Percentiles rank a stretch among this genome's conserved stretches.
These are phyloP conservation scores for Bombyx mandarina DNA, from an alignment of 1,140 invertebrate species.

Conservation along the genomic window DNA sequence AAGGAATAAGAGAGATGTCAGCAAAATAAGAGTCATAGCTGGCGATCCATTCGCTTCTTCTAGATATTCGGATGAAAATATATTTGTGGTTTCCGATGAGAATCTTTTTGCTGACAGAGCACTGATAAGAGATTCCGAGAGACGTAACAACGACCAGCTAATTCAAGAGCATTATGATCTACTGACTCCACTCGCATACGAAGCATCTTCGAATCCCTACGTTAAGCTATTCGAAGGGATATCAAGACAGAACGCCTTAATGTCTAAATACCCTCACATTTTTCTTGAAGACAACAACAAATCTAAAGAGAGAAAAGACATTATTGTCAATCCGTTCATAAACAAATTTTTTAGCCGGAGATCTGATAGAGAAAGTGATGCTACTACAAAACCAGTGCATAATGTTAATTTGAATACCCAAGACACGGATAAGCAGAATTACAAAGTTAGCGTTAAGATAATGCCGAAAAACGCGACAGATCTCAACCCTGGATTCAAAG, in stretches of 20 bases:
- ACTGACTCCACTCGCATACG: constrained; percentile 17
- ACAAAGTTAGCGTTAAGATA: constrained; percentile 48
- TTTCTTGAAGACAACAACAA: constrained; percentile 33
- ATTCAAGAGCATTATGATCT: constrained; percentile 18
- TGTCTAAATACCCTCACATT: constrained; percentile 60
- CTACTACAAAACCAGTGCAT: constrained; percentile 4
- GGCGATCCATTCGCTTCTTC: constrained; percentile 17
- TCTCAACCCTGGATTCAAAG: constrained; percentile 39
- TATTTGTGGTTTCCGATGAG: constrained; percentile 35
- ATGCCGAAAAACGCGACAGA: constrained; percentile 38
- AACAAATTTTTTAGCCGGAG: too few species aligned
- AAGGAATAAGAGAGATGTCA: constrained; percentile 43
- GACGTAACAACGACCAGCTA: constrained; percentile 17
- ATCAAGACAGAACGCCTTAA: constrained; percentile 27
- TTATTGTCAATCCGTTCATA: not conserved
- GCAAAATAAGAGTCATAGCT: constrained; percentile 48
- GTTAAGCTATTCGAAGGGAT: constrained; percentile 24
- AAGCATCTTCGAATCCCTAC: constrained; percentile 13
- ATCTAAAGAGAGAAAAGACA: constrained; percentile 28
- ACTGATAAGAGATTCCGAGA: constrained; percentile 24
- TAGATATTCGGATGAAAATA: constrained; percentile 23
- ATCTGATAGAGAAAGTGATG: too few species aligned
- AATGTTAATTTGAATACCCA: constrained; percentile 23
- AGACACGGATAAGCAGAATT: constrained; percentile 22
- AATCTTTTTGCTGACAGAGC: constrained; percentile 36